Base-by-base conservation (phyloP, 2,888 invertebrate species). In the Stenurella melanura region DNA sequence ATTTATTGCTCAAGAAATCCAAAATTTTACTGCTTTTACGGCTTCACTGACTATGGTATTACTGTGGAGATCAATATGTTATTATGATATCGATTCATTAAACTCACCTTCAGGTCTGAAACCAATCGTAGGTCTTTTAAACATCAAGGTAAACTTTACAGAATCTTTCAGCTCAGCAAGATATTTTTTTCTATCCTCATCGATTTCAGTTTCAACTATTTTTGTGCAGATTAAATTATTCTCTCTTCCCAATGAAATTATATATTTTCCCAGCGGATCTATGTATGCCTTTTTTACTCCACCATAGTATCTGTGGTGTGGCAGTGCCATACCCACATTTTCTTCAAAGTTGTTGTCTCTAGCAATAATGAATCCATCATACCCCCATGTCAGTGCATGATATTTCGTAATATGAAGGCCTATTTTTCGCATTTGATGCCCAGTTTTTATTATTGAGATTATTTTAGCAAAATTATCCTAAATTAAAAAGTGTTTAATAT, bases 211-310 rank as follows among this genome's bases (percentile, higher is more conserved):
- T 15, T 83, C 69, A 6, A 78, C 76, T n/a, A 87, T 68, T 56
- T 83, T 82, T 1, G 85, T 86, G 56, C 88, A 88, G 42, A 84
- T 84, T 12, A 88, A 56, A 15, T 86, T 83, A 34, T 85, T 84
- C 81, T 91, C 90, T 83, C 88, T 85, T 12, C 92, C 92, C 15
- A 92, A 82, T 0, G 89, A 87, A 15, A 92, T 78, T 0, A 91
- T 75, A 64, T 88, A 81, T 54, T 88, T 86, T 66, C 88, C 89
- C 0, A 83, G 70, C 0, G 87, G 87, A 85, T 91, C 92, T 1
- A 91, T 84, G 19, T 90, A 83, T 0, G 92, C 92, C 75, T 90
- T 90, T 10, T 82, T 81, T 0, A 92, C 88, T 12, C 94, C 93
- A 3, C 87, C 84, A 18, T 89, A 85, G 21, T 84, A 83, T 69